These are phyloP conservation scores for Istiophorus platypterus DNA, from an alignment of 2,113 vertebrate genomes.

Conservation along the genomic window DNA sequence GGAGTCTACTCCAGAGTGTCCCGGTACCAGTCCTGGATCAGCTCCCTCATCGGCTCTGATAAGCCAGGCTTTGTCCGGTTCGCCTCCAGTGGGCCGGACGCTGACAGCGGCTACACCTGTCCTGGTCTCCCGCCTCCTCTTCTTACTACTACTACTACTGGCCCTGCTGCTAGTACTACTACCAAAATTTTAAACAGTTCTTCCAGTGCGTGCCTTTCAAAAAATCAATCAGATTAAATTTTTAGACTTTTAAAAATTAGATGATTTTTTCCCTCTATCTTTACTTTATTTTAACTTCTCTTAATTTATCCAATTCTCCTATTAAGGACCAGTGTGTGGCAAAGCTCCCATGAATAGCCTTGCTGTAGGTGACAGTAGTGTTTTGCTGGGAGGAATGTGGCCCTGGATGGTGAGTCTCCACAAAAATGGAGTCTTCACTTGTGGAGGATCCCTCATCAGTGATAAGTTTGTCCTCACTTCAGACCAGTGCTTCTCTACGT, in stretches of 20 bases:
- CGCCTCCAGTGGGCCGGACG: background rate
- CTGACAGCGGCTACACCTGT: conserved; percentile 1
- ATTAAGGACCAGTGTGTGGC: conserved; percentile 60
- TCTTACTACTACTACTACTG: background rate
- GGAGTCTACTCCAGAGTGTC: conserved; percentile 2
- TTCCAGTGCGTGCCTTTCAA: background rate
- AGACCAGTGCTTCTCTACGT: conserved; percentile 68
- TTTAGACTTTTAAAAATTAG: background rate
- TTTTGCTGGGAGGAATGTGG: conserved; percentile 69
- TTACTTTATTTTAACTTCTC: background rate
- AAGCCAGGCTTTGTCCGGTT: background rate
- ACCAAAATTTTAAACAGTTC: background rate
- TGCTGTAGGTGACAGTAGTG: background rate
- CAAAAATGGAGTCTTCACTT: conserved; percentile 51
- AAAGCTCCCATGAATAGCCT: conserved; percentile 37
- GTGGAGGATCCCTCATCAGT: conserved; percentile 83
- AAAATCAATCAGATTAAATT: background rate
- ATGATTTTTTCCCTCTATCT: background rate
- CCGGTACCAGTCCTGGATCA: background rate
- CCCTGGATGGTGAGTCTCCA: conserved; percentile 86
- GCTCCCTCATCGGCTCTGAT: background rate
- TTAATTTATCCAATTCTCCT: background rate
- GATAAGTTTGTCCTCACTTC: conserved; percentile 79
- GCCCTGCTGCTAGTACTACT: background rate
- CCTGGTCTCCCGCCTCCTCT: background rate